Evolutionary conservation across 2,888 invertebrate species (phyloP), one percentile per base, ranked within the genome.

Genomic region (Hirtodrosophila confusa): DNA sequence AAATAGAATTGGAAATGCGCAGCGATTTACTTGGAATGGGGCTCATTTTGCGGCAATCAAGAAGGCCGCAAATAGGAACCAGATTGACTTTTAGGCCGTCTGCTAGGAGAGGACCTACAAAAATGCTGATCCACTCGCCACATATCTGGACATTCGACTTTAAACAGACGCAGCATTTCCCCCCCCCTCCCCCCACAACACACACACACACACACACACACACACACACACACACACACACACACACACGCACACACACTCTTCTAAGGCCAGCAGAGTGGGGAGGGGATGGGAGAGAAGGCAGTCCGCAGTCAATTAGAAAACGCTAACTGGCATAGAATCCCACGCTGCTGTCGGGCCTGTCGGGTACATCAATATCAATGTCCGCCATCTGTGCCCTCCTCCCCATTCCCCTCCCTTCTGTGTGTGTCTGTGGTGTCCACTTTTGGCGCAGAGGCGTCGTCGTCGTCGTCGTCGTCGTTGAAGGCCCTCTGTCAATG

Each of bases 371-470:
- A 71, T 71, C 73, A 69, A 63, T 73, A 74, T 74, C 74, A 69
- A 69, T 64, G 69, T 54, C 69, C 69, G 33, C 64, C 74, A 73
- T 51, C 64, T 73, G 29, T 37, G 23, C 27, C 27, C 17, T 17
- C 17, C 17, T 17, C 17, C 17, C 17, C 17, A 17, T 2, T 17
- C 17, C 17, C 17, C 17, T 17, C 17, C 27, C 27, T 5, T 4
- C 27, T 33, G 54, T 47, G 60, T 45, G 56, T 8, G 40, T 17
- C 8, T 23, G 41, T 41, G 43, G 54, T 58, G 64, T 24, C 44
- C 75, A 63, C 43, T 84, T 80, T 82, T 80, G 80, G 75, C 82
- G 78, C 82, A 85, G 64, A 84, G 82, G 55, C 67, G 65, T 41
- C 47, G 41, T 27, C 50, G 45, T 39, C 17, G 17, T 17, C 17